These are phyloP conservation scores for Trachymyrmex cornetzi DNA, from an alignment of 1,140 invertebrate genomes.

Conservation along the genomic window DNA sequence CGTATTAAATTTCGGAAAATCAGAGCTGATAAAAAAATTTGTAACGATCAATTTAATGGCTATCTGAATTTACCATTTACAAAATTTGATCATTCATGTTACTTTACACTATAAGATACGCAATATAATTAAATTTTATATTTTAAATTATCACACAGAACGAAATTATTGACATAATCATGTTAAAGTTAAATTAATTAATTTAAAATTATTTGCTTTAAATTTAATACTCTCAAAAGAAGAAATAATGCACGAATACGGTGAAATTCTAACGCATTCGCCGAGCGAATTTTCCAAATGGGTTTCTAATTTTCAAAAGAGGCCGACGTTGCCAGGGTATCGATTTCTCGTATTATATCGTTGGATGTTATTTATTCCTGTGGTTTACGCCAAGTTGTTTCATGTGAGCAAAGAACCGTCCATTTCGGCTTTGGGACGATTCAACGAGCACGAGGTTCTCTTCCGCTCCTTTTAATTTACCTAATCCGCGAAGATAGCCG, in stretches of 20 bases:
- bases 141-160: neutral
- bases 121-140: neutral
- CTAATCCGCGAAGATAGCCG: constrained; percentile 61
- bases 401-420: constrained; percentile 28
- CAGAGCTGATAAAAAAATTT: constrained; percentile 6
- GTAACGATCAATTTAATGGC: neutral
- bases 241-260: neutral
- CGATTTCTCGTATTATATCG: constrained; percentile 66
- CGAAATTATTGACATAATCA: neutral
- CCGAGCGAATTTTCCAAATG: constrained; percentile 50
- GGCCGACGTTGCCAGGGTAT: constrained; percentile 64
- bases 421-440: constrained; percentile 39
- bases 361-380: constrained; percentile 61
- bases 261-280: neutral
- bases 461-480: constrained; percentile 51
- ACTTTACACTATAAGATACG: neutral
- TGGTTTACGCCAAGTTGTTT: constrained; percentile 68
- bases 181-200: neutral
- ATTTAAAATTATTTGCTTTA: neutral
- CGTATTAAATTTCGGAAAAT: constrained; percentile 43
- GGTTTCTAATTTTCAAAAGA: constrained; percentile 73
- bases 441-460: constrained; percentile 37
- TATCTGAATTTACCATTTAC: neutral
- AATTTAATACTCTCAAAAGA: neutral
- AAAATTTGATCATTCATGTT: neutral